phyloP scores from a whole-genome alignment of 1,140 invertebrate genomes.

The Melitaea cinxia region DNA sequence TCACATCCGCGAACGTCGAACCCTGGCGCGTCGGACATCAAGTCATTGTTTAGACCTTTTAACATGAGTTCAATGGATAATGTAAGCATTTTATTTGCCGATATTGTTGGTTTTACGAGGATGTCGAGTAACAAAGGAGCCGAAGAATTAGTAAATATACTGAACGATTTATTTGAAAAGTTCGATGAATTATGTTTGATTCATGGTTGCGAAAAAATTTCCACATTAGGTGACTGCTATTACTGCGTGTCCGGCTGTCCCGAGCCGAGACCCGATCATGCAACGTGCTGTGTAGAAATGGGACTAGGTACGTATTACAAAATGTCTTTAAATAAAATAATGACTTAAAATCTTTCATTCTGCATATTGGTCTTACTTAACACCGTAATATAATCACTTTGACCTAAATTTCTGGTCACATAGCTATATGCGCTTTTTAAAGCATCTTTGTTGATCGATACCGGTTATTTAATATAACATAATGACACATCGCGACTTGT shows the following conservation, averaged over 20 bases:
- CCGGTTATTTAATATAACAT: conserved; percentile 5
- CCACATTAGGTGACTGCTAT: conserved; percentile 97
- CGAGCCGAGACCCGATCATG: conserved; percentile 92
- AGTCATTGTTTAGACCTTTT: conserved; percentile 94
- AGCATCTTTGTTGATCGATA: conserved; percentile 6
- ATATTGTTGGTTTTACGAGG: conserved; percentile 98
- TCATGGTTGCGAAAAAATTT: conserved; percentile 96
- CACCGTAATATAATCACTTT: conserved; percentile 3
- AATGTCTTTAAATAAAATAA: neutral
- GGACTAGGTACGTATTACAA: conserved; percentile 85
- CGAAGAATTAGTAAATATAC: conserved; percentile 92
- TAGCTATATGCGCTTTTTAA: conserved; percentile 5
- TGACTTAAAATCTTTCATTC: conserved; percentile 3
- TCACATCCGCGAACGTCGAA: conserved; percentile 78
- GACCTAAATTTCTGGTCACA: conserved; percentile 16
- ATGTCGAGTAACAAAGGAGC: conserved; percentile 98
- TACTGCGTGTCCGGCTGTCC: conserved; percentile 97
- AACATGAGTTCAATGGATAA: conserved; percentile 98
- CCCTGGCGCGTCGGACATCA: conserved; percentile 86
- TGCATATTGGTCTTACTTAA: conserved; percentile 1
- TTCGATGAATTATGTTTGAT: conserved; percentile 94
- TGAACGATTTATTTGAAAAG: conserved; percentile 97
- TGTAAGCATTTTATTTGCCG: conserved; percentile 98
- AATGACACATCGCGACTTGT: neutral
- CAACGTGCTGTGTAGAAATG: conserved; percentile 94